Percentiles rank a stretch among this genome's conserved stretches.
These are phyloP conservation scores for Epirrita christyi DNA, from an alignment of 2,888 invertebrate species.

Conservation along the genomic window DNA sequence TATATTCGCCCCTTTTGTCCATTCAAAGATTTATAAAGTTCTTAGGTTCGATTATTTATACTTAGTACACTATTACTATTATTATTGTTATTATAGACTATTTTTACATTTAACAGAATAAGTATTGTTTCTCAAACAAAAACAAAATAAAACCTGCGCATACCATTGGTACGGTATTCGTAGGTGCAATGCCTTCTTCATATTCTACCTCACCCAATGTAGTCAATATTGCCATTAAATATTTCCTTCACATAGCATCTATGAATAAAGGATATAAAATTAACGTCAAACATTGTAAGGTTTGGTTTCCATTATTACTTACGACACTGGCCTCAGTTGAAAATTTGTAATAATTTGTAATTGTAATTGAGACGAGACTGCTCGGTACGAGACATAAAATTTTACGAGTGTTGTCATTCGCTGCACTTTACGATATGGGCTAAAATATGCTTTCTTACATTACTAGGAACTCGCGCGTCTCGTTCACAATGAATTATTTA, in stretches of 20 bases:
- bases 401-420: conserved; percentile 78
- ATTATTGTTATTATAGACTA: too few relatives aligned
- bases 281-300: conserved; percentile 57
- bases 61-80: too few relatives aligned
- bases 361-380: conserved; percentile 76
- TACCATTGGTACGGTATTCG: too few relatives aligned
- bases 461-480: conserved; percentile 66
- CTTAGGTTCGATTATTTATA: too few relatives aligned
- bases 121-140: too few relatives aligned
- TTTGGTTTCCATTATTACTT: conserved; percentile 56
- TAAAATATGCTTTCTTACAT: conserved; percentile 73
- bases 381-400: conserved; percentile 71
- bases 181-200: not conserved
- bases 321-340: conserved; percentile 59
- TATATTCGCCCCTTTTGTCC: too few relatives aligned
- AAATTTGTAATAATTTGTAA: conserved; percentile 82
- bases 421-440: conserved; percentile 76
- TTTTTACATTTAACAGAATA: too few relatives aligned
- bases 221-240: conserved; percentile 26
- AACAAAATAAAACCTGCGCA: too few relatives aligned
- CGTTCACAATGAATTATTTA: conserved; percentile 78
- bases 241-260: conserved; percentile 27
- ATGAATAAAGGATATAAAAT: conserved; percentile 42
- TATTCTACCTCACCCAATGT: conserved; percentile 19
- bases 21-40: too few relatives aligned